Evolutionary conservation across 2,888 invertebrate species (phyloP).

Genomic region (Cataglyphis altisquamis): DNA sequence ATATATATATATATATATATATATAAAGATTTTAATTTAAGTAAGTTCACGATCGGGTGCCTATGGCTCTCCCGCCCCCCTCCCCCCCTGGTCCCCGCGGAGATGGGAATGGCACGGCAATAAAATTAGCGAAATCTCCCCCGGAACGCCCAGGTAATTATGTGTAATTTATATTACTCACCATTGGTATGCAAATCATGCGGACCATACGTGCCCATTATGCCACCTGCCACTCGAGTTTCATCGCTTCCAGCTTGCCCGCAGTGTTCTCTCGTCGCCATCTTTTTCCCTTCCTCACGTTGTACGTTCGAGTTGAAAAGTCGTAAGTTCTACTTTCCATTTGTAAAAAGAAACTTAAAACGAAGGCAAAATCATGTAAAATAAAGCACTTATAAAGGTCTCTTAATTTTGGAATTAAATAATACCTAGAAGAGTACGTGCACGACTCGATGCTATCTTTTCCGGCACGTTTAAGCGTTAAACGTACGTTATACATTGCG

Average conservation of each 20-base stretch:
- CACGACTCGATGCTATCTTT: not conserved
- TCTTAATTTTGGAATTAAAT: not conserved
- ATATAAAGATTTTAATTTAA: constrained; percentile 19
- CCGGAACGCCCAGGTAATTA: constrained; percentile 83
- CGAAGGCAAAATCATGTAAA: not conserved
- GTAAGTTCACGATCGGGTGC: constrained; percentile 36
- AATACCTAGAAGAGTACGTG: not conserved
- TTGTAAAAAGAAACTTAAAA: not conserved
- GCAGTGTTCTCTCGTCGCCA: not conserved
- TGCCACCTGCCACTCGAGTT: constrained; percentile 57
- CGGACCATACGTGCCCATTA: constrained; percentile 77
- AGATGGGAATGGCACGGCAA: constrained; percentile 79
- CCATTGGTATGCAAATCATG: constrained; percentile 85
- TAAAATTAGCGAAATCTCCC: constrained; percentile 82
- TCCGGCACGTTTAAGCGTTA: not conserved
- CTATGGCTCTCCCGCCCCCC: constrained; percentile 22
- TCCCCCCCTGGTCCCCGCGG: constrained; percentile 54
- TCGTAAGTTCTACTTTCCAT: not conserved
- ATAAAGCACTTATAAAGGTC: not conserved
- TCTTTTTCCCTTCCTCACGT: not conserved
- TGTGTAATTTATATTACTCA: constrained; percentile 86
- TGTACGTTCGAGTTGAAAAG: not conserved
- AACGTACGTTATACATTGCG: not conserved
- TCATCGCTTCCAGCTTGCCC: constrained; percentile 26
- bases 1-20: too few relatives aligned